Evolutionary conservation across 1,140 invertebrate genomes (phyloP), one percentile per base, ranked within the genome.

Genomic region (Sweltsa coloradensis): DNA sequence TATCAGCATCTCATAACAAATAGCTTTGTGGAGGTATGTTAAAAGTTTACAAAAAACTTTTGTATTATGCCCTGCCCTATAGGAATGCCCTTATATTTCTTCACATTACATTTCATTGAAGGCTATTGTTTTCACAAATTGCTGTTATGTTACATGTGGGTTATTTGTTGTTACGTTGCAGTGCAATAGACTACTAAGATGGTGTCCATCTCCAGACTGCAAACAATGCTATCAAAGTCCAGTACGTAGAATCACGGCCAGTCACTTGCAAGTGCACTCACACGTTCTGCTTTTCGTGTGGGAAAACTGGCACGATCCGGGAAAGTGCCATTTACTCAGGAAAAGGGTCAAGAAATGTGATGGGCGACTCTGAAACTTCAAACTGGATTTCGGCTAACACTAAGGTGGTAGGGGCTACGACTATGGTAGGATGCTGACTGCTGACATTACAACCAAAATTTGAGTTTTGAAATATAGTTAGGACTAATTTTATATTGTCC

Each of bases 371-470:
- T 9, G 96, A 98, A 72, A 99, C 96, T 24, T 95, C 91, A 18
- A 98, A 98, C 64, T 99, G 96, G 96, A 97, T 99, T 59, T 91
- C 91, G 41, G 96, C 94, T 5, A 98, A 99, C 68, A 99, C 96
- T 24, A 98, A 99, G 67, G 76, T 76, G 52, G 36, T 52, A 13
- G n/a, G 9, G 22, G 14, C 16, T 27, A 7, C n/a, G n/a, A n/a
- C n/a, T n/a, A n/a, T n/a, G n/a, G n/a, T n/a, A n/a, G n/a, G n/a
- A n/a, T n/a, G n/a, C n/a, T n/a, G n/a, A n/a, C n/a, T n/a, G n/a
- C n/a, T n/a, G n/a, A n/a, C n/a, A n/a, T n/a, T n/a, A n/a, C n/a
- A n/a, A n/a, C n/a, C n/a, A n/a, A n/a, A n/a, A n/a, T n/a, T n/a
- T n/a, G n/a, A n/a, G n/a, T n/a, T n/a, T n/a, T n/a, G n/a, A n/a